A percentile compares a stretch with the other conserved stretches of the same genome.
These are phyloP conservation scores for Coregonus sp. DNA, from an alignment of 2,797 vertebrate genomes.

Conservation along the genomic window DNA sequence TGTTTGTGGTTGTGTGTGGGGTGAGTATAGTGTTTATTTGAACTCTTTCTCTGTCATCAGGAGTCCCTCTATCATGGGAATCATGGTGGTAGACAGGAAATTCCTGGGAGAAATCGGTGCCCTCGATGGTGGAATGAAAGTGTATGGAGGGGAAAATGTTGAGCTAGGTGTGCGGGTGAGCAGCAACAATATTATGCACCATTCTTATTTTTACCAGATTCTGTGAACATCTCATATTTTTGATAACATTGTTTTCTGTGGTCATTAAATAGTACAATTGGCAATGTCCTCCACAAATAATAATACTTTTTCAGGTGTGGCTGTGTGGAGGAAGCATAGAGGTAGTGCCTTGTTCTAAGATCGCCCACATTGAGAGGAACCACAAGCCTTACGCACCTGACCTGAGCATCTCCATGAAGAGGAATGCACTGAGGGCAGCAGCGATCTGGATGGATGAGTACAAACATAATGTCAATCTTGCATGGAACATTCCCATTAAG, in stretches of 20 bases:
- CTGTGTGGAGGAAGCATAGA: slow-evolving; percentile 93
- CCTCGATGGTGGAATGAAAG: slow-evolving; percentile 78
- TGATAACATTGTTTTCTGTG: too few species aligned
- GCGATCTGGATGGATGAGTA: slow-evolving; percentile 96
- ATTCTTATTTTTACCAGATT: background rate
- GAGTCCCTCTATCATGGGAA: slow-evolving; percentile 83
- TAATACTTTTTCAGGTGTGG: slow-evolving; percentile 80
- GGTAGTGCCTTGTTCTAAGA: slow-evolving; percentile 88
- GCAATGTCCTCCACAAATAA: too few species aligned
- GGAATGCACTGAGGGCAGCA: slow-evolving; percentile 87
- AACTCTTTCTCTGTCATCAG: slow-evolving; percentile 45
- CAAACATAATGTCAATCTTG: slow-evolving; percentile 88
- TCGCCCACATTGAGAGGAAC: slow-evolving; percentile 90
- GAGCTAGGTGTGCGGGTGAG: slow-evolving; percentile 80
- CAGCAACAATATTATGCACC: slow-evolving; percentile 4
- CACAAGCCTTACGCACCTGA: slow-evolving; percentile 90
- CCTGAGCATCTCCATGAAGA: slow-evolving; percentile 81
- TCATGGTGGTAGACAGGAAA: slow-evolving; percentile 75
- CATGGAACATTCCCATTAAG: slow-evolving; percentile 89
- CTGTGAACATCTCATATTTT: too few species aligned
- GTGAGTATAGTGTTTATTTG: background rate
- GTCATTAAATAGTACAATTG: too few species aligned
- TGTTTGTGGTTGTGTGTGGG: slow-evolving; percentile 10
- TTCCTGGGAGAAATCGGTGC: slow-evolving; percentile 78
- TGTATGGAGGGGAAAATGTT: slow-evolving; percentile 84